Evolutionary conservation across 2,888 invertebrate species (phyloP), one percentile per base, ranked within the genome.

Genomic region (Asteroscopus sphinx): DNA sequence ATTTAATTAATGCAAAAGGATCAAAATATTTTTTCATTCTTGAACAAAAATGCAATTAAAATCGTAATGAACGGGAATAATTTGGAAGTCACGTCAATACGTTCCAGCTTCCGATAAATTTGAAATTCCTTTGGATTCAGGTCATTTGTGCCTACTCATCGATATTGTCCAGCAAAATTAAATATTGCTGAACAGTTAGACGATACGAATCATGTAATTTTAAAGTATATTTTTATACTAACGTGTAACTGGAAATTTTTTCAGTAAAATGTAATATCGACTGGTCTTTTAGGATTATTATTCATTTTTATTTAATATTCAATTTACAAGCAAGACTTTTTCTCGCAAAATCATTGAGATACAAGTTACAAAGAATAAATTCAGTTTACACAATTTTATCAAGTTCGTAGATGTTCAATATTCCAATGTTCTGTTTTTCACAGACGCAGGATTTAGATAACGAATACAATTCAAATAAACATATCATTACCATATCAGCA

Each of bases 401-500:
- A n/a, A n/a, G n/a, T n/a, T n/a, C n/a, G 1, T 21, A 3, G 21
- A 21, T 21, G 6, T 21, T 21, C 21, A 6, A 6, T 21, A 21
- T 21, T 21, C 21, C 8, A 37, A 62, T 16, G 53, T 47, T 33
- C 25, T n/a, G 25, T 9, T 42, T 48, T 39, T 39, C 8, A 12
- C 11, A 33, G 32, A 8, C 6, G 33, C 0, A 56, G n/a, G n/a
- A n/a, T n/a, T n/a, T n/a, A n/a, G 45, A 51, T 51, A 57, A 42
- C 41, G 11, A 57, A 9, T 9, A 7, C 6, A 21, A 65, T 7
- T 16, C n/a, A 48, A 59, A 53, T 45, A 58, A 21, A 36, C 35
- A 65, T 16, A 12, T n/a, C 35, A 65, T 58, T 47, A 48, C 26
- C 28, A 17, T 52, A 64, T 59, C 53, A 41, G 33, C 45, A 21